These are phyloP conservation scores for Drosophila paulistorum DNA, from an alignment of 1,140 invertebrate genomes.

Conservation along the genomic window DNA sequence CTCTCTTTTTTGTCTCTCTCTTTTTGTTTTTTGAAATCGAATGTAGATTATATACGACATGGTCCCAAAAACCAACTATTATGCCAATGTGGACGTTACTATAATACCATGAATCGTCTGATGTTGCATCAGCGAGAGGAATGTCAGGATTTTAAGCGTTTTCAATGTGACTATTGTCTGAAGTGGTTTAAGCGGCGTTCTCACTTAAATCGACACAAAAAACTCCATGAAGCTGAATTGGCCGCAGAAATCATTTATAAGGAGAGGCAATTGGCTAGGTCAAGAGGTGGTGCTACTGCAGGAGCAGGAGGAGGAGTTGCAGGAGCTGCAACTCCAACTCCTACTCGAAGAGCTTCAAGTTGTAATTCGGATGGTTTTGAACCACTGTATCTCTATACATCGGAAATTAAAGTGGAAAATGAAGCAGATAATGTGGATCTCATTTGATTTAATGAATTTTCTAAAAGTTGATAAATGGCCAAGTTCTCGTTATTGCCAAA, in stretches of 20 bases:
- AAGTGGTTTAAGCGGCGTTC: conserved; percentile 75
- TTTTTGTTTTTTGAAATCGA: conserved; percentile 3
- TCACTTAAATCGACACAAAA: conserved; percentile 66
- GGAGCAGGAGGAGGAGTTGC: not conserved
- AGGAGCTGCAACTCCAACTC: not conserved
- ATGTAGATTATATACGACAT: conserved; percentile 47
- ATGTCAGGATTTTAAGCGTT: conserved; percentile 72
- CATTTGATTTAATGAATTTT: conserved; percentile 29
- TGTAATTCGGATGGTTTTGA: conserved; percentile 34
- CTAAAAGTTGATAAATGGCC: conserved; percentile 52
- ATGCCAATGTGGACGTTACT: conserved; percentile 72
- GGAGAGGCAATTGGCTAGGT: conserved; percentile 22
- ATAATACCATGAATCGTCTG: conserved; percentile 60
- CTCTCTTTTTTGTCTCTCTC: conserved; percentile 30
- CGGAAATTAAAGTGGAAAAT: conserved; percentile 57
- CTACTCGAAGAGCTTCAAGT: not conserved
- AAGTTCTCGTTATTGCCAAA: conserved; percentile 74
- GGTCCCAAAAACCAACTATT: conserved; percentile 66
- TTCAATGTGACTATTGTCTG: conserved; percentile 65
- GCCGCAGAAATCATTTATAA: conserved; percentile 41
- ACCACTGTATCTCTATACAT: conserved; percentile 47
- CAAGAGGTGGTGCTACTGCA: too few relatives aligned
- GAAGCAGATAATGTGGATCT: conserved; percentile 47
- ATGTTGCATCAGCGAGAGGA: conserved; percentile 67
- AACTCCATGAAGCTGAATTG: conserved; percentile 57